phyloP scores from a whole-genome alignment of 2,797 vertebrate species.

The Takifugu rubripes region DNA sequence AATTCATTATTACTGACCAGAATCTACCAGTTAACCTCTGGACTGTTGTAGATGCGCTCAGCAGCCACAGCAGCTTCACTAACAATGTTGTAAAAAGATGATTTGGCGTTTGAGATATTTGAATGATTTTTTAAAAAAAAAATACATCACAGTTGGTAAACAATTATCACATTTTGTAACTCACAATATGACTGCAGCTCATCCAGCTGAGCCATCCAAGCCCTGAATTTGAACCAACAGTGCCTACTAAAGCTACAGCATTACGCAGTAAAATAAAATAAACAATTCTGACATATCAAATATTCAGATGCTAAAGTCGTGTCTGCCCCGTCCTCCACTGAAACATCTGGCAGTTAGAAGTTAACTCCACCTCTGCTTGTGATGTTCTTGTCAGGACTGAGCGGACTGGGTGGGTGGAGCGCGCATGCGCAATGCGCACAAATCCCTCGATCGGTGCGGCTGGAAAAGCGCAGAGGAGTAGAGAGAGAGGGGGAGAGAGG shows the following conservation, averaged over 20 bases:
- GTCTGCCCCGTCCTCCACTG: slow-evolving; percentile 3
- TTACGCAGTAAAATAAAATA: not conserved
- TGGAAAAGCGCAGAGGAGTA: slow-evolving; percentile 77
- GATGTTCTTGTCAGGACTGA: slow-evolving; percentile 21
- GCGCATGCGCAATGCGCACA: slow-evolving; percentile 67
- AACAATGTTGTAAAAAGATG: no score
- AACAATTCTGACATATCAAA: not conserved
- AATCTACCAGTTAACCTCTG: no score
- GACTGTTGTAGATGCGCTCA: not conserved
- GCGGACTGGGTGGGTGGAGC: slow-evolving; percentile 64
- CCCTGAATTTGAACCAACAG: not conserved
- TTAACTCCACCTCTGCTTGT: slow-evolving; percentile 38
- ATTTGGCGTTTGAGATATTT: no score
- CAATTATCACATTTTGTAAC: no score
- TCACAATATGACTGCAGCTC: no score
- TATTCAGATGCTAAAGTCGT: not conserved
- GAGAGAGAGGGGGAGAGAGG: slow-evolving; percentile 17
- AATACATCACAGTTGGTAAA: no score
- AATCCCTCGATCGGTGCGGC: slow-evolving; percentile 72
- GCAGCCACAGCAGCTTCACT: no score
- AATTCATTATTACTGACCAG: no score
- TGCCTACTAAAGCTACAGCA: not conserved
- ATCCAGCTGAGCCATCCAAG: no score
- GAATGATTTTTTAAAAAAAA: no score
- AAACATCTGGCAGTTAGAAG: slow-evolving; percentile 23